Evolutionary conservation across 2,888 invertebrate species (phyloP).

Genomic region (Spisula subtruncata): DNA sequence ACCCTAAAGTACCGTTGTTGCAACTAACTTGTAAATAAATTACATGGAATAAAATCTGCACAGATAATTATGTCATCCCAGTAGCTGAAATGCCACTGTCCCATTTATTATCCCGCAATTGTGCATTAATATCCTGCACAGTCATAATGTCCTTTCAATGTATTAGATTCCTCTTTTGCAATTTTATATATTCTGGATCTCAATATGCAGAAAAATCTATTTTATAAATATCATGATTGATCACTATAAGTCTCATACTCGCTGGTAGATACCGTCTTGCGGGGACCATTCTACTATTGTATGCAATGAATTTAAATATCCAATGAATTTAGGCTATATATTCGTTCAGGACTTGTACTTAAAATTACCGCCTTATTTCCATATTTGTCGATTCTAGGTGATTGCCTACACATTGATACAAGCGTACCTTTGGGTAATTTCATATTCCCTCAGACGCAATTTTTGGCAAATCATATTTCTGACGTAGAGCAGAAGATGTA

Average conservation of each 20-base stretch:
- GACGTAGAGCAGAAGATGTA: conserved; percentile 29
- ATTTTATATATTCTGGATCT: neutral
- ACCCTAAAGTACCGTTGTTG: too few relatives aligned
- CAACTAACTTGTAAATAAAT: too few relatives aligned
- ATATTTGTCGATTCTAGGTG: neutral
- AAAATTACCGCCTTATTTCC: neutral
- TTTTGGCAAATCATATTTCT: conserved; percentile 39
- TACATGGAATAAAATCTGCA: too few relatives aligned
- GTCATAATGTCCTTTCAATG: neutral
- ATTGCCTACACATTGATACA: conserved; percentile 4
- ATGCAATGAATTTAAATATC: too few relatives aligned
- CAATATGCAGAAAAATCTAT: neutral
- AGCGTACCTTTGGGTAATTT: conserved; percentile 23
- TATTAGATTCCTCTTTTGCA: neutral
- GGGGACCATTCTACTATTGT: too few relatives aligned
- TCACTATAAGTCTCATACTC: neutral
- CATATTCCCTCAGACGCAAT: neutral
- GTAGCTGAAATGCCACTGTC: neutral
- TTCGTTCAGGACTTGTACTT: too few relatives aligned
- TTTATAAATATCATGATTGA: neutral
- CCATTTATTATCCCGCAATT: neutral
- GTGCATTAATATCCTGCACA: neutral
- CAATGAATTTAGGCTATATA: too few relatives aligned
- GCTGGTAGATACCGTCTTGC: neutral
- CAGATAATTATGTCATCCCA: too few relatives aligned